Evolutionary conservation across 2,888 invertebrate genomes (phyloP).

Genomic region (Parnassius glacialis): DNA sequence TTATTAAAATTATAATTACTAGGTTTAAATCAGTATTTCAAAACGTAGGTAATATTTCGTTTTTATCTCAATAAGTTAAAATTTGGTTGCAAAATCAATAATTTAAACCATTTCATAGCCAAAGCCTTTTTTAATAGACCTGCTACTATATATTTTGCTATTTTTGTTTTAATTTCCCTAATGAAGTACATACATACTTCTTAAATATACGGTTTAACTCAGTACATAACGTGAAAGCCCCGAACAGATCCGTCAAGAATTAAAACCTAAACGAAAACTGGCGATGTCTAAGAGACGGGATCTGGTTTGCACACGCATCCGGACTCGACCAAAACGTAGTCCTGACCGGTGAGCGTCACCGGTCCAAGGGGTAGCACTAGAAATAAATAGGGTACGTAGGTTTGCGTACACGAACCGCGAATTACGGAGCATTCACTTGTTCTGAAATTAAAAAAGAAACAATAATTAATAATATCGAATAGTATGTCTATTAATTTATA

Average conservation of each 20-base stretch:
- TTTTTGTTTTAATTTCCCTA: background rate
- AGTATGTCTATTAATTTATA: no score
- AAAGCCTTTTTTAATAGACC: no score
- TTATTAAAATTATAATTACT: no score
- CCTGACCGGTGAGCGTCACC: constrained; percentile 94
- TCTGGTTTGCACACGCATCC: constrained; percentile 93
- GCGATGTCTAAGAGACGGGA: constrained; percentile 37
- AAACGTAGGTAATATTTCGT: no score
- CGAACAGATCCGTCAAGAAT: background rate
- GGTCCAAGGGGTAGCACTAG: constrained; percentile 94
- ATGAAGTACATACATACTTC: background rate
- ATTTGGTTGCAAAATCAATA: no score
- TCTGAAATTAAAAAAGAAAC: constrained; percentile 73
- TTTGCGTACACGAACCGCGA: constrained; percentile 94
- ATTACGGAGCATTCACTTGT: constrained; percentile 94
- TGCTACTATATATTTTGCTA: no score
- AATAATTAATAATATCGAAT: no score
- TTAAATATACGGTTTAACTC: background rate
- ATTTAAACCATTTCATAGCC: no score
- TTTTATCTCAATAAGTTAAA: no score
- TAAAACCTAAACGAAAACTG: background rate
- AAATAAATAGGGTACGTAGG: constrained; percentile 94
- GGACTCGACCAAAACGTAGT: constrained; percentile 96
- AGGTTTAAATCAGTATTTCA: no score
- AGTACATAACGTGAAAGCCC: background rate